Base-by-base conservation (phyloP, 2,113 vertebrate species). In the Corydoras maculifer region DNA sequence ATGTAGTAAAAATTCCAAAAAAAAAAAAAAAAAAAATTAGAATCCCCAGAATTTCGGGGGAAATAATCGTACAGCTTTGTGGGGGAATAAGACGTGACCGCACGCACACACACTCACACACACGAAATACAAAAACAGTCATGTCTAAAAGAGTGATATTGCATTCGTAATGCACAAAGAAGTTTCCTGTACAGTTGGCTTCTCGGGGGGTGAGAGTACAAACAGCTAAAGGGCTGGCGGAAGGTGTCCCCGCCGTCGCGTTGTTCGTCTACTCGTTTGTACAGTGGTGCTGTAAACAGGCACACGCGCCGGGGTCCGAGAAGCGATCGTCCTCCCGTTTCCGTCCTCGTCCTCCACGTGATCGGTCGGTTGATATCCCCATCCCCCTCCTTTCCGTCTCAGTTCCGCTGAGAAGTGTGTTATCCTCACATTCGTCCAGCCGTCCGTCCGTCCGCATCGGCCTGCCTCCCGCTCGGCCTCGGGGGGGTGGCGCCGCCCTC, bases 281-380 rank as follows among this genome's bases (percentile, higher is more conserved):
- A 91, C 88, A 91, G 78, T 91, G 92, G 92, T 89, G 92, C 93
- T 96, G 95, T 98, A 97, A 99, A 98, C 95, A 98, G 94, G 93
- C 93, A 96, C 94, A 96, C 93, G 84, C 18, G 18, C 18, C 91
- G 92, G 91, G 93, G 88, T 83, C 88, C 88, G 87, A 92, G 87
- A 88, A 89, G 58, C 67, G 30, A 66, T 73, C 43, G 32, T 57
- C 58, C 31, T 70, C 60, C 73, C 54, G 77, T 76, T 82, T 82
- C 88, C 87, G 87, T 75, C 70, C 82, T 88, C 87, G 88, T 80
- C 89, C 87, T 87, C 76, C 73, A 77, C 86, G 58, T 43, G 49
- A 35, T 30, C 50, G 18, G 35, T n/a, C 57, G 15, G 32, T 59
- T 65, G 35, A 15, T 5, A 43, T 73, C 18, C 63, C 12, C 29